Evolutionary conservation across 2,797 vertebrate genomes (phyloP).

Genomic region (Sternotherus odoratus): DNA sequence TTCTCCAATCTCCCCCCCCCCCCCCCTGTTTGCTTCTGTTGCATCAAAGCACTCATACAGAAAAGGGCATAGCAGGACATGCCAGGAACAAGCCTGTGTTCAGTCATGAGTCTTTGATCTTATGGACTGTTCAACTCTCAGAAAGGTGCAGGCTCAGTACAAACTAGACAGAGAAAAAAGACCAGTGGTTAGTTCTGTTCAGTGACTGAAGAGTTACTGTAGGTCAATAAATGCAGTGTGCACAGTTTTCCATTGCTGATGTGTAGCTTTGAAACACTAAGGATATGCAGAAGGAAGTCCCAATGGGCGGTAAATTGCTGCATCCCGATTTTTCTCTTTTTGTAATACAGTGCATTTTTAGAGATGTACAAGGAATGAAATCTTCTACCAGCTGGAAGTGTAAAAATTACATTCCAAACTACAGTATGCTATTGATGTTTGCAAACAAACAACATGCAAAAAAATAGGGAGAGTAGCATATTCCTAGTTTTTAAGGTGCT

Average conservation of each 20-base stretch:
- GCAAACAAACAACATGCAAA: background rate
- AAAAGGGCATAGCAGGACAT: conserved; percentile 51
- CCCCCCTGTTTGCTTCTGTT: conserved; percentile 19
- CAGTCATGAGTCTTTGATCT: conserved; percentile 62
- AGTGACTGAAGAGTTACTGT: background rate
- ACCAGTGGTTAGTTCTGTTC: background rate
- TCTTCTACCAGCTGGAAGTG: conserved; percentile 41
- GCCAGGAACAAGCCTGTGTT: conserved; percentile 56
- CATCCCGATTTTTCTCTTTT: background rate
- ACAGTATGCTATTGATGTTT: background rate
- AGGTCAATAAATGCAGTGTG: conserved; percentile 5
- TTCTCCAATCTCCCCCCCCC: conserved; percentile 44
- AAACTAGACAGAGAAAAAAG: background rate
- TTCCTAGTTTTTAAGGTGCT: background rate
- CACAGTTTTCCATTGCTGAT: conserved; percentile 2
- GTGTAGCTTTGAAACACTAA: conserved; percentile 36
- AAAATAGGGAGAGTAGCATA: background rate
- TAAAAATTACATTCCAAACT: conserved; percentile 43
- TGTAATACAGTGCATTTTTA: conserved; percentile 58
- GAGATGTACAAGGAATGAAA: conserved; percentile 50
- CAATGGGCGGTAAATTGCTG: conserved; percentile 19
- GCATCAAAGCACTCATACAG: conserved; percentile 53
- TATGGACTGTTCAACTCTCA: conserved; percentile 28
- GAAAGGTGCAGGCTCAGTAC: conserved; percentile 8
- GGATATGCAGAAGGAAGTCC: conserved; percentile 50